These are phyloP conservation scores for Lineus longissimus DNA, from an alignment of 1,140 invertebrate genomes.

Conservation along the genomic window DNA sequence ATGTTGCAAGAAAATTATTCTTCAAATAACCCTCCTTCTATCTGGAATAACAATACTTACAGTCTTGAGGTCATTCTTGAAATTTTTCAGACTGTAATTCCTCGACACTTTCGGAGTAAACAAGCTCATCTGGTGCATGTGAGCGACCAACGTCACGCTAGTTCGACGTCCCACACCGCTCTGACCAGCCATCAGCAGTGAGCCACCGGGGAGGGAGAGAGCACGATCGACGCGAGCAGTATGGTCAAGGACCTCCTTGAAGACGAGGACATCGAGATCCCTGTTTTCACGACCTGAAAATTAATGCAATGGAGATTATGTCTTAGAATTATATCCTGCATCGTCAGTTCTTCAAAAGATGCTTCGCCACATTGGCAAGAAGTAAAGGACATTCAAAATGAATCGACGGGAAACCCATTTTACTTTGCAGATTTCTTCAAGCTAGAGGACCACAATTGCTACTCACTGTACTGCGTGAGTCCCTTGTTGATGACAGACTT, in stretches of 20 bases:
- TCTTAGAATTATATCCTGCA: neutral
- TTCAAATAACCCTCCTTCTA: too few relatives aligned
- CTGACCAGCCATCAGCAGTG: constrained; percentile 70
- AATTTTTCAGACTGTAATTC: constrained; percentile 62
- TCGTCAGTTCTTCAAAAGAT: too few relatives aligned
- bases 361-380: too few relatives aligned
- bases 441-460: neutral
- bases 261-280: constrained; percentile 61
- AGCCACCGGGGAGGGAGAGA: constrained; percentile 62
- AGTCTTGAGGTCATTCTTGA: constrained; percentile 64
- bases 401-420: too few relatives aligned
- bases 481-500: constrained; percentile 62
- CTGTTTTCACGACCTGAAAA: constrained; percentile 60
- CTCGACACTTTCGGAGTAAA: constrained; percentile 61
- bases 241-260: constrained; percentile 64
- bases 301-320: constrained; percentile 24
- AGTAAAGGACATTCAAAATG: too few relatives aligned
- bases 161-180: constrained; percentile 75
- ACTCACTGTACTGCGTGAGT: constrained; percentile 66
- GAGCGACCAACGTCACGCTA: constrained; percentile 68
- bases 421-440: too few relatives aligned
- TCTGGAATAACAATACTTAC: constrained; percentile 47
- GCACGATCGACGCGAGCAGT: constrained; percentile 64
- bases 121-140: constrained; percentile 67
- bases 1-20: too few relatives aligned